These are phyloP conservation scores for Enoplosus armatus DNA, from an alignment of 2,797 vertebrate genomes.

Conservation along the genomic window DNA sequence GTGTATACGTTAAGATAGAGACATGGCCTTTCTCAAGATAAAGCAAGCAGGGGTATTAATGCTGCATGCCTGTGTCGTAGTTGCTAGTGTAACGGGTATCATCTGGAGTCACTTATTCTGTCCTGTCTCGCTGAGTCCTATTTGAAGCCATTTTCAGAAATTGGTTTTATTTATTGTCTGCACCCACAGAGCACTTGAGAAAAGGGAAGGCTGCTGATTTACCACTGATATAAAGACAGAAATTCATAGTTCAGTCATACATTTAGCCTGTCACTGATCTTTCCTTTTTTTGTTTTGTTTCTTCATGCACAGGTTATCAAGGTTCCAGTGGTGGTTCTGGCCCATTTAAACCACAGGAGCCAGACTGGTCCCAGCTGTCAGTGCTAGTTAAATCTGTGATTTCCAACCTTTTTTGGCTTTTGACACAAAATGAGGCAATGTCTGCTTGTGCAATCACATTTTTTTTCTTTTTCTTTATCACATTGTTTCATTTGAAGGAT, in stretches of 20 bases:
- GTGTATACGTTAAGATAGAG: background rate
- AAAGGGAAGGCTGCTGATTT: slow-evolving; percentile 33
- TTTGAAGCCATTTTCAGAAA: slow-evolving; percentile 52
- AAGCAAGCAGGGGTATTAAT: slow-evolving; percentile 12
- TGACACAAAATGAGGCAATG: background rate
- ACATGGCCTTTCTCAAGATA: slow-evolving; percentile 17
- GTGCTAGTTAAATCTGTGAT: background rate
- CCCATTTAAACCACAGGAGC: slow-evolving; percentile 22
- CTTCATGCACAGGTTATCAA: background rate
- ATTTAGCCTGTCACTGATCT: slow-evolving; percentile 16
- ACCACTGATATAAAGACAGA: slow-evolving; percentile 13
- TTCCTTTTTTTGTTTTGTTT: background rate
- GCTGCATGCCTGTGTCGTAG: slow-evolving; percentile 9
- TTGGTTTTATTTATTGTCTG: slow-evolving; percentile 35
- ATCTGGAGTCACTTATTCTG: slow-evolving; percentile 38
- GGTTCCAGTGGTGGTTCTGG: slow-evolving; percentile 3
- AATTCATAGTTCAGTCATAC: slow-evolving; percentile 22
- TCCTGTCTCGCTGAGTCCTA: slow-evolving; percentile 29
- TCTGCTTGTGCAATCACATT: background rate
- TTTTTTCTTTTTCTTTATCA: background rate
- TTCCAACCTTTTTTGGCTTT: background rate
- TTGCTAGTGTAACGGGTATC: slow-evolving; percentile 17
- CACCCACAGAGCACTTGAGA: slow-evolving; percentile 21
- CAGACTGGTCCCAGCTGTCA: background rate
- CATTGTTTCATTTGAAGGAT: background rate